Base-by-base conservation (phyloP, 2,113 vertebrate species). In the Scomber scombrus region DNA sequence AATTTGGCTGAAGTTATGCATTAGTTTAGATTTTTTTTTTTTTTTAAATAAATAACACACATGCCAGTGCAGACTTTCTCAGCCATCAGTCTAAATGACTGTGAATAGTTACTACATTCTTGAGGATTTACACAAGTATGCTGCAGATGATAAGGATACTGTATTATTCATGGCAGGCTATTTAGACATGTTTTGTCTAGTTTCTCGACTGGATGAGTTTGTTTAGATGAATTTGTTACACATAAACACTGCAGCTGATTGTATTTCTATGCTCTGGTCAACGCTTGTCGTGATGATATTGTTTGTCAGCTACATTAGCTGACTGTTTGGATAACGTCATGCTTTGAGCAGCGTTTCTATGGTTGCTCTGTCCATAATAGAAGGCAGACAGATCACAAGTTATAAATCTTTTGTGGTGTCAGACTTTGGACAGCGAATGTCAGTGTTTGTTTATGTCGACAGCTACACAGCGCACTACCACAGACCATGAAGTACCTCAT, bases 131-230 rank as follows among this genome's bases (percentile, higher is more conserved):
- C 58, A 85, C 61, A 83, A 78, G 69, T 78, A n/a, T 16, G 47
- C 71, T 19, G 73, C 19, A 45, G 81, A 77, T 58, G 85, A 86
- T 73, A 68, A 46, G 81, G 71, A 72, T 71, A 31, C 85, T 74
- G 74, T 80, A 82, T 84, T 89, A 81, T 86, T 89, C 80, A 80
- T 60, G 71, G 75, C 54, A 21, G 54, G 74, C 63, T 78, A 78
- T 64, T 88, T 82, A 60, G 85, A 77, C 82, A 60, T 89, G 89
- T 89, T 92, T 86, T 73, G 87, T 91, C 88, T 91, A 9, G 51
- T 72, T 74, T 84, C 82, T 85, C 66, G 70, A 86, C 80, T 81
- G 31, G 85, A 84, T 71, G 64, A 75, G 40, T 84, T 85, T 89
- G 87, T 91, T 91, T 86, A 73, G 82, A 85, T 75, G 70, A 89